Evolutionary conservation across 2,888 invertebrate genomes (phyloP).

Genomic region (Osedax frankpressi): DNA sequence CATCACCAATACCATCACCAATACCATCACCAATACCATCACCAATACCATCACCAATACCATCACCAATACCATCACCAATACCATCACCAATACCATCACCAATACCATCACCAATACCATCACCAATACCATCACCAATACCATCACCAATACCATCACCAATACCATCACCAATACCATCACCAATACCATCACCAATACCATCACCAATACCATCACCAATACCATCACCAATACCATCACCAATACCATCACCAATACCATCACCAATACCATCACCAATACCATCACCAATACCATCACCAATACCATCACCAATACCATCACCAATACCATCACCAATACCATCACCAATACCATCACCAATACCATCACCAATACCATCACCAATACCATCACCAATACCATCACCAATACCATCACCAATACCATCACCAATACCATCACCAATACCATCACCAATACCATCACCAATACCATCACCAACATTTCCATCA

Average conservation of each 20-base stretch:
- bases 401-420: background rate
- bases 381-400: background rate
- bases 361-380: background rate
- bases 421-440: background rate
- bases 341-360: background rate
- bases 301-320: background rate
- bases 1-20: too few species aligned
- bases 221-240: background rate
- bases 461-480: background rate
- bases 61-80: too few species aligned
- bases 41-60: too few species aligned
- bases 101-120: too few species aligned
- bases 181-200: background rate
- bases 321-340: background rate
- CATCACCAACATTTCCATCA: too few species aligned
- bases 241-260: too few species aligned
- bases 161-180: too few species aligned
- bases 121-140: too few species aligned
- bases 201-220: background rate
- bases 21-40: too few species aligned
- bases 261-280: too few species aligned
- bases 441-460: background rate
- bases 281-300: background rate
- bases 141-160: too few species aligned
- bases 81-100: too few species aligned